A percentile compares a stretch with the other conserved stretches of the same genome.
Evolutionary conservation across 2,113 vertebrate species (phyloP).

Genomic region (Osmerus mordax): DNA sequence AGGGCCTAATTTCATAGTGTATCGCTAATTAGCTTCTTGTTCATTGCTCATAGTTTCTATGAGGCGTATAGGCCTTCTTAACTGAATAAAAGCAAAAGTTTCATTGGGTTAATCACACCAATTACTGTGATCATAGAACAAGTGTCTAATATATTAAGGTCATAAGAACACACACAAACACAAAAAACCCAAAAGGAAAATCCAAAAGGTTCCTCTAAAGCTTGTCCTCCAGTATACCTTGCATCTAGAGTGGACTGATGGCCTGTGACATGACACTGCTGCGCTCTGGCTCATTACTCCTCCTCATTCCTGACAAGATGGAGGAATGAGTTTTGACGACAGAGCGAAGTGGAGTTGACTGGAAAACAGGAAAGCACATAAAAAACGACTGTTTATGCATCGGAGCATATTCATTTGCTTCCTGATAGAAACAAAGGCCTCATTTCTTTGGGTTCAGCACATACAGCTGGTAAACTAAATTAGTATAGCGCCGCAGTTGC

Average conservation of each 20-base stretch:
- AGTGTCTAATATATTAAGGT: too few species aligned
- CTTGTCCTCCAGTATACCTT: constrained; percentile 10
- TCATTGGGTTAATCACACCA: too few species aligned
- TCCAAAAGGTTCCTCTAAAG: neutral
- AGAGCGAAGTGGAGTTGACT: constrained; percentile 37
- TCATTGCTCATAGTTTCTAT: constrained; percentile 25
- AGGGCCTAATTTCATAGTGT: constrained; percentile 50
- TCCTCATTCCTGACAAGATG: constrained; percentile 64
- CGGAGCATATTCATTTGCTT: constrained; percentile 39
- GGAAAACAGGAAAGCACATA: constrained; percentile 8
- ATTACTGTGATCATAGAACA: too few species aligned
- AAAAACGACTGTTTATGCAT: constrained; percentile 28
- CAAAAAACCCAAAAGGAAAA: constrained; percentile 3
- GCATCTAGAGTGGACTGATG: constrained; percentile 53
- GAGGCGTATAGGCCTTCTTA: neutral
- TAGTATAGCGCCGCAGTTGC: constrained; percentile 40
- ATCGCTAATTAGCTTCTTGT: constrained; percentile 51
- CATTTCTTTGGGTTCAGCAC: constrained; percentile 51
- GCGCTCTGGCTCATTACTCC: constrained; percentile 58
- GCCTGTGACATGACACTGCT: constrained; percentile 57
- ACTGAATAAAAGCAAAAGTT: too few species aligned
- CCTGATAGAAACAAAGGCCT: constrained; percentile 32
- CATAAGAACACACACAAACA: constrained; percentile 2
- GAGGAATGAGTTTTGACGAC: constrained; percentile 49
- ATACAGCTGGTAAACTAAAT: constrained; percentile 57